These are phyloP conservation scores for Ammodytes dubius DNA, from an alignment of 2,113 vertebrate species.

Conservation along the genomic window DNA sequence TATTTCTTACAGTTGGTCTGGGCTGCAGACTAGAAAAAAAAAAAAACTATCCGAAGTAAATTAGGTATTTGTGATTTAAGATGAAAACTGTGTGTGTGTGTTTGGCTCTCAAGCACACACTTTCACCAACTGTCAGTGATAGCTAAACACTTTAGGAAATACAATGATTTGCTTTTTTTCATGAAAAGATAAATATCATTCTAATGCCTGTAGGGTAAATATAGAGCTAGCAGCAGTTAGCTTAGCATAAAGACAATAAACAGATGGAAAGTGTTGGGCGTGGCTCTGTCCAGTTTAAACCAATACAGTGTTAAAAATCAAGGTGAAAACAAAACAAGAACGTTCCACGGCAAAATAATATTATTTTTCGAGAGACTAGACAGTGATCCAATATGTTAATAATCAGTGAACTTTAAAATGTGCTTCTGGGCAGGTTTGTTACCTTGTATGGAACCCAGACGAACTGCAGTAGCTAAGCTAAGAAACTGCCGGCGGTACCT, in stretches of 20 bases:
- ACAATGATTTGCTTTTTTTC: not conserved
- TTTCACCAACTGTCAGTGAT: not conserved
- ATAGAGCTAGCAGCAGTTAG: not conserved
- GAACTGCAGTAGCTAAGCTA: not conserved
- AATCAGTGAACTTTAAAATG: not conserved
- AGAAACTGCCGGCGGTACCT: not conserved
- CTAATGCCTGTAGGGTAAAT: not conserved
- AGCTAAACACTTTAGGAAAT: not conserved
- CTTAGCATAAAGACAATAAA: not conserved
- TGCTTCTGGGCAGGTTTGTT: not conserved
- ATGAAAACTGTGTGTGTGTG: not conserved
- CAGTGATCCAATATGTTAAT: no score
- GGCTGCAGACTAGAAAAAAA: not conserved
- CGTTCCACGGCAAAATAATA: not conserved
- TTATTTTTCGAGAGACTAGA: no score
- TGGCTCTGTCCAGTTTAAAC: not conserved
- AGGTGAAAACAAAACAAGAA: not conserved
- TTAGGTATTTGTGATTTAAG: not conserved
- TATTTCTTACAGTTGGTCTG: constrained; percentile 10
- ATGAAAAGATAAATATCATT: not conserved
- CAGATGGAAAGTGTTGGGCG: no score
- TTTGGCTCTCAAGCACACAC: not conserved
- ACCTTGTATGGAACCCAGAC: not conserved
- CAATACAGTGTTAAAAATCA: not conserved
- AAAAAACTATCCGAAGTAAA: not conserved